Evolutionary conservation across 2,797 vertebrate species (phyloP).

Genomic region (Hapalemur alaotrensis): DNA sequence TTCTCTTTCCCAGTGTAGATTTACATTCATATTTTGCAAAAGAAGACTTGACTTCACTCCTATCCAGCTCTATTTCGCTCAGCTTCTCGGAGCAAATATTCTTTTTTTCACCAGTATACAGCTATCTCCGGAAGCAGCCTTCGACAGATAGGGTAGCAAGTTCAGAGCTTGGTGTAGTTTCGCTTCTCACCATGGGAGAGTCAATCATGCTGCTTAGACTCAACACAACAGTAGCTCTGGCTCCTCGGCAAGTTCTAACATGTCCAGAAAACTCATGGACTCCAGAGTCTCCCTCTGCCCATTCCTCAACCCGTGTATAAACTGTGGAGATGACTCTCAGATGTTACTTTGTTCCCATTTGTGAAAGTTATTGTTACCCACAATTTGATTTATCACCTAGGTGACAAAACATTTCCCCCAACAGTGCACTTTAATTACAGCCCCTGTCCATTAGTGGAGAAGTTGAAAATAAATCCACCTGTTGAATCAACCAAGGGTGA

Average conservation of each 20-base stretch:
- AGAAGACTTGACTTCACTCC: not conserved
- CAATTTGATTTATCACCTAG: slow-evolving; percentile 23
- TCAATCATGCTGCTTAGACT: not conserved
- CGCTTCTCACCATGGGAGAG: not conserved
- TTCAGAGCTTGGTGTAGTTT: slow-evolving; percentile 51
- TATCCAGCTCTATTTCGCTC: not conserved
- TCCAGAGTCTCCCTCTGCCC: not conserved
- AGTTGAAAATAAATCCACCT: slow-evolving; percentile 28
- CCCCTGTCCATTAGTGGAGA: not conserved
- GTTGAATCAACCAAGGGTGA: not conserved
- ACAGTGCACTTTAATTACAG: not conserved
- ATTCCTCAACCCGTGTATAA: not conserved
- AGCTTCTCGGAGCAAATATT: not conserved
- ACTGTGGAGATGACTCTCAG: not conserved
- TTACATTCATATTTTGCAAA: not conserved
- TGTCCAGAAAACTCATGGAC: not conserved
- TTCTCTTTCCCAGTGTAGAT: not conserved
- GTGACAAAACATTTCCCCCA: slow-evolving; percentile 28
- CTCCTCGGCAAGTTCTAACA: not conserved
- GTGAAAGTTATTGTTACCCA: slow-evolving; percentile 14
- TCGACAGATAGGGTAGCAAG: not conserved
- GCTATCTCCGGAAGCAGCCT: not conserved
- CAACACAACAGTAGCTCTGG: not conserved
- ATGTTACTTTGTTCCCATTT: not conserved
- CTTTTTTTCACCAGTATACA: not conserved